Percentiles rank a stretch among this genome's conserved stretches.
Evolutionary conservation across 2,797 vertebrate genomes (phyloP).

Genomic region (Pteronotus mesoamericanus): DNA sequence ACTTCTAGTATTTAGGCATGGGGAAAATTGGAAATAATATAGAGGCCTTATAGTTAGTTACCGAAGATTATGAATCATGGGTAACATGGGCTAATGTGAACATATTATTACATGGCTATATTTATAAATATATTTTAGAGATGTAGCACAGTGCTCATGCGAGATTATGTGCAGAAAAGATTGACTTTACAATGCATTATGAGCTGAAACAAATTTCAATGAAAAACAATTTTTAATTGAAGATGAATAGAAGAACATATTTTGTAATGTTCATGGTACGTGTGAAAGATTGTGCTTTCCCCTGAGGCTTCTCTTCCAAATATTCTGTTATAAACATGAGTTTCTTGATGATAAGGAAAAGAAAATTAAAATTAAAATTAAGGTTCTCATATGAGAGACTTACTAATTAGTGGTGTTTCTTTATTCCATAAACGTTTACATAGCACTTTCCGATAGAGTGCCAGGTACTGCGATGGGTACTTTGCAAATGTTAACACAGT

Average conservation of each 20-base stretch:
- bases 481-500: neutral
- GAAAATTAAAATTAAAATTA: neutral
- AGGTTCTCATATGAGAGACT: neutral
- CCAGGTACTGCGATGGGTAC: neutral
- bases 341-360: slow-evolving; percentile 7
- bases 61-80: neutral
- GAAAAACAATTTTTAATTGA: neutral
- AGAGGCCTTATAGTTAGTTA: neutral
- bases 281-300: neutral
- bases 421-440: neutral
- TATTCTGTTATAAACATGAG: neutral
- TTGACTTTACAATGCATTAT: neutral
- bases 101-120: neutral
- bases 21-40: neutral
- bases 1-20: neutral
- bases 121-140: neutral
- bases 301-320: neutral
- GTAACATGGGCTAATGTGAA: neutral
- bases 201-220: neutral
- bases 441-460: neutral
- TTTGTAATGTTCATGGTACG: neutral
- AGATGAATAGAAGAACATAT: neutral
- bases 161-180: neutral
- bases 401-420: neutral
- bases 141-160: neutral